Percentiles rank a stretch among this genome's conserved stretches.
These are phyloP conservation scores for Drosophila bocki DNA, from an alignment of 1,140 invertebrate genomes.

Conservation along the genomic window DNA sequence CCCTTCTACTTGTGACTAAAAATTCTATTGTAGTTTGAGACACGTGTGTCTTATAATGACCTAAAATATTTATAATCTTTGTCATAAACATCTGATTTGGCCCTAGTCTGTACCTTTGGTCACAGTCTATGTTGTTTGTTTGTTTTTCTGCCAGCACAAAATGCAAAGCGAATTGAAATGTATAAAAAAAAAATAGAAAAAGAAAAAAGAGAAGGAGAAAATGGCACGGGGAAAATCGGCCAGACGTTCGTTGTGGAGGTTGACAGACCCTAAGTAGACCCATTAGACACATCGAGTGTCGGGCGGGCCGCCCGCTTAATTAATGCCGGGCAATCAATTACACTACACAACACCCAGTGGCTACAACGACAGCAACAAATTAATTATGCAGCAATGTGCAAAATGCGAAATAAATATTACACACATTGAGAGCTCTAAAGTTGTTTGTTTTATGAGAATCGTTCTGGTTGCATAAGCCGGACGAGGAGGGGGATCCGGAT, in stretches of 20 bases:
- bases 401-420: constrained; percentile 54
- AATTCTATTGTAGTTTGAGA: not conserved
- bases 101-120: constrained; percentile 6
- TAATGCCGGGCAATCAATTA: constrained; percentile 76
- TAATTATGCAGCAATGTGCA: constrained; percentile 78
- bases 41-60: not conserved
- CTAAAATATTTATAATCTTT: constrained; percentile 1
- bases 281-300: constrained; percentile 49
- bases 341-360: constrained; percentile 23
- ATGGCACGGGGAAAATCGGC: constrained; percentile 6
- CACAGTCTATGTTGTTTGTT: constrained; percentile 54
- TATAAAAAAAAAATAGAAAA: not conserved
- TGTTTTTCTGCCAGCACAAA: constrained; percentile 22
- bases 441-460: constrained; percentile 59
- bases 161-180: constrained; percentile 52
- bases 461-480: constrained; percentile 63
- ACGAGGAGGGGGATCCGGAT: not conserved
- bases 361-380: constrained; percentile 39
- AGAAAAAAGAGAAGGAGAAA: constrained; percentile 1
- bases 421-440: constrained; percentile 58
- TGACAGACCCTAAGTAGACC: constrained; percentile 33
- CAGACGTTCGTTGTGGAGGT: not conserved
- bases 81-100: constrained; percentile 4
- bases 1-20: not conserved
- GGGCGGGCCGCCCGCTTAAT: constrained; percentile 47